Conservation (phyloP, 2,888 invertebrate species). For the Elmis aenea region DNA sequence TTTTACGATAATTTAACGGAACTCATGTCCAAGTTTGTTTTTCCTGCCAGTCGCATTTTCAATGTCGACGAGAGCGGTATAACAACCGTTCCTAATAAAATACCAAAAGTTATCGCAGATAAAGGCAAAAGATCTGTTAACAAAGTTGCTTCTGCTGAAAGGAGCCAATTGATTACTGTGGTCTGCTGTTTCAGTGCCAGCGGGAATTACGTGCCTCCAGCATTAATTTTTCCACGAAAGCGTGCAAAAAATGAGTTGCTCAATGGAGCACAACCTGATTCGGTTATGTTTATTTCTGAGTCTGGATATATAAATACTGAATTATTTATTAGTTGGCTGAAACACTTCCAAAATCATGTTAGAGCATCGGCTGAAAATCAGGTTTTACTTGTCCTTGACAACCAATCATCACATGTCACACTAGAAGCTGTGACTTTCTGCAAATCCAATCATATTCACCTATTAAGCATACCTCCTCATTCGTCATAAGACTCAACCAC, state of each 20-base stretch:
- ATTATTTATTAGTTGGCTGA: slow-evolving; percentile 12
- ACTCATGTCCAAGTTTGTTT: too few relatives aligned
- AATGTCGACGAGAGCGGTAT: too few relatives aligned
- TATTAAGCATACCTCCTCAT: slow-evolving; percentile 4
- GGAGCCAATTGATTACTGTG: slow-evolving; percentile 8
- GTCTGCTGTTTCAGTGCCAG: slow-evolving; percentile 18
- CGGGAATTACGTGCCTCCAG: slow-evolving; percentile 24
- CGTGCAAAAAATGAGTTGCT: slow-evolving; percentile 22
- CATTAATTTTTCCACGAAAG: slow-evolving; percentile 26
- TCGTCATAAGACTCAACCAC: slow-evolving; percentile 7
- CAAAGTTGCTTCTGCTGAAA: slow-evolving; percentile 2
- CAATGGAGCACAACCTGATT: slow-evolving; percentile 10
- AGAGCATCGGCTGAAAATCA: slow-evolving; percentile 6
- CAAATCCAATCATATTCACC: background rate
- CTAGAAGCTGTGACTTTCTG: slow-evolving; percentile 8
- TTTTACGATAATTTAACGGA: too few relatives aligned
- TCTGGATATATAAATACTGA: slow-evolving; percentile 14
- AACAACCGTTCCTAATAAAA: background rate
- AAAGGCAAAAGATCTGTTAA: slow-evolving; percentile 2
- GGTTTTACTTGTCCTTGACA: slow-evolving; percentile 12
- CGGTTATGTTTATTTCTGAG: slow-evolving; percentile 8
- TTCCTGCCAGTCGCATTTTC: too few relatives aligned
- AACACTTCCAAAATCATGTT: slow-evolving; percentile 10
- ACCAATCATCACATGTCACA: slow-evolving; percentile 8
- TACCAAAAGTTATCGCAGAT: background rate